Evolutionary conservation across 1,140 invertebrate genomes (phyloP).

Genomic region (Nylanderia fulva): DNA sequence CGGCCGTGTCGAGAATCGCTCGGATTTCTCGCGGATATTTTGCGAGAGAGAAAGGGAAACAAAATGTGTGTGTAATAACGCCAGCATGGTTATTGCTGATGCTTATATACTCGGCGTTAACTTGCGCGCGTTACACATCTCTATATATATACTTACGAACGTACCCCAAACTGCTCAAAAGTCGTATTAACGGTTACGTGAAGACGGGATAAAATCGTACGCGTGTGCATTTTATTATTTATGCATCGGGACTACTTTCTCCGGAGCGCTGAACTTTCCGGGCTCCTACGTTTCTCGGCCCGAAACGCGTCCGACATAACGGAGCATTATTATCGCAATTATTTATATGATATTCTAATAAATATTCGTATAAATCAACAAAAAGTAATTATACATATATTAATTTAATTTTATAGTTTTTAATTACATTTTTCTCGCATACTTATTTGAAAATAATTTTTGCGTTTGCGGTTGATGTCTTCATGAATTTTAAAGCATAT

Average conservation of each 20-base stretch:
- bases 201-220: constrained; percentile 61
- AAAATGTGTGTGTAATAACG: constrained; percentile 9
- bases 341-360: background rate
- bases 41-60: constrained; percentile 42
- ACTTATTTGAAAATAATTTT: background rate
- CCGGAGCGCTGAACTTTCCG: constrained; percentile 28
- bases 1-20: background rate
- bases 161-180: constrained; percentile 9
- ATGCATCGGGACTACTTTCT: constrained; percentile 60
- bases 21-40: constrained; percentile 16
- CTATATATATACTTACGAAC: background rate
- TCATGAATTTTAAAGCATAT: background rate
- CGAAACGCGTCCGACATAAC: constrained; percentile 29
- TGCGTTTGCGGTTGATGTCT: background rate
- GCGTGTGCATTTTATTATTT: constrained; percentile 53
- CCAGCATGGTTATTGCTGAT: background rate
- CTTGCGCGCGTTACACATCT: constrained; percentile 38
- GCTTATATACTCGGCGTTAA: background rate
- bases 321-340: constrained; percentile 34
- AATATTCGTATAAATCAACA: no score
- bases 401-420: no score
- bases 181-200: constrained; percentile 50
- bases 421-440: background rate
- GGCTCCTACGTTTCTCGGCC: background rate
- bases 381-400: no score